These are phyloP conservation scores for Onthophagus taurus DNA, from an alignment of 1,140 invertebrate genomes.

Conservation along the genomic window DNA sequence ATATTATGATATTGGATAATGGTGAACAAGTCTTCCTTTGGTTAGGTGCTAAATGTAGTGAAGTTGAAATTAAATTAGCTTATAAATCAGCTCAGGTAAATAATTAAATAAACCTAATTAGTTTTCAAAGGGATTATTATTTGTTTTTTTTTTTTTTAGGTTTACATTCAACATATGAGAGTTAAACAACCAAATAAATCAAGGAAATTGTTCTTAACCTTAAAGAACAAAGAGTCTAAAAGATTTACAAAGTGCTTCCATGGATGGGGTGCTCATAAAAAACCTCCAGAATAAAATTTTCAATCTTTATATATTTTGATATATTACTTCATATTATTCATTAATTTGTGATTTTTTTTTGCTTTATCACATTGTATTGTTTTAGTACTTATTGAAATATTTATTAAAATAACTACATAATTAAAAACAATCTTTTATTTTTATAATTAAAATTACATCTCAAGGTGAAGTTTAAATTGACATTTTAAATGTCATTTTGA, in stretches of 20 bases:
- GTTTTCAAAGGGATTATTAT: too few relatives aligned
- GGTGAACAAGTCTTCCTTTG: slow-evolving; percentile 97
- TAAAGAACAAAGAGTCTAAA: slow-evolving; percentile 93
- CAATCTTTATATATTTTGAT: slow-evolving; percentile 1
- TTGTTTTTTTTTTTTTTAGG: slow-evolving; percentile 45
- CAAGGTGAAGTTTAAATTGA: too few relatives aligned
- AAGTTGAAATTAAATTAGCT: slow-evolving; percentile 97
- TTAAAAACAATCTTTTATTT: too few relatives aligned
- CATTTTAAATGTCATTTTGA: too few relatives aligned
- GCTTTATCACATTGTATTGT: too few relatives aligned
- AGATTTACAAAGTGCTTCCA: slow-evolving; percentile 98
- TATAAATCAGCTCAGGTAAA: slow-evolving; percentile 96
- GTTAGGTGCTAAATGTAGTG: slow-evolving; percentile 91
- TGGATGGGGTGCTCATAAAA: slow-evolving; percentile 81
- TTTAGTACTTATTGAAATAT: too few relatives aligned
- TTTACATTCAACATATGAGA: slow-evolving; percentile 95
- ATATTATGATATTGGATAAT: slow-evolving; percentile 99
- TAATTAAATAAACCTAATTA: slow-evolving; percentile 3
- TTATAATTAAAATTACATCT: too few relatives aligned
- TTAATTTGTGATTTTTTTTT: too few relatives aligned
- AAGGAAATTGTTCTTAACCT: slow-evolving; percentile 88
- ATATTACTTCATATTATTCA: not conserved
- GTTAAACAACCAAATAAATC: slow-evolving; percentile 89
- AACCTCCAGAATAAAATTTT: slow-evolving; percentile 51
- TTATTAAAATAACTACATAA: too few relatives aligned